phyloP scores from a whole-genome alignment of 2,797 vertebrate species.

The Diplodus sargus region DNA sequence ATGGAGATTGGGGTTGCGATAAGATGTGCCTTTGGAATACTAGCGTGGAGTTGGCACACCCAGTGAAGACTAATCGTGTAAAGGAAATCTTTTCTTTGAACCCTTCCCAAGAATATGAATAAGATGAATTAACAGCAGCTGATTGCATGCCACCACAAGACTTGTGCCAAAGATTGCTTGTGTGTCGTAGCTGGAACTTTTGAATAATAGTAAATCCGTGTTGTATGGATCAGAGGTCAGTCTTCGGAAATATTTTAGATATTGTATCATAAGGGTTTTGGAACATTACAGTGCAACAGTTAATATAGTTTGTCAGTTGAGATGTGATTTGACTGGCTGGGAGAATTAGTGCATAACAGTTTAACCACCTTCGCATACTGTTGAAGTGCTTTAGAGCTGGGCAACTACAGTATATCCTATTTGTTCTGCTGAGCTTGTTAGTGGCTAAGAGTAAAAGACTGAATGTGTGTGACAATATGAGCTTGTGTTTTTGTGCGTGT shows the following conservation, averaged over 20 bases:
- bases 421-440: conserved; percentile 26
- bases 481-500: not conserved
- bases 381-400: conserved; percentile 9
- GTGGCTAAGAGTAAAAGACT: not conserved
- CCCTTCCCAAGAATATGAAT: conserved; percentile 63
- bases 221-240: not conserved
- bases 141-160: conserved; percentile 36
- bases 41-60: conserved; percentile 59
- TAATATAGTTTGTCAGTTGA: not conserved
- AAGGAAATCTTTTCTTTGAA: conserved; percentile 77
- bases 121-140: conserved; percentile 57
- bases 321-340: not conserved
- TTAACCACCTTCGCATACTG: not conserved
- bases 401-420: not conserved
- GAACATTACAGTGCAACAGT: not conserved
- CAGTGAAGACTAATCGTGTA: conserved; percentile 65
- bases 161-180: conserved; percentile 4
- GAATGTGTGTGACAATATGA: conserved; percentile 2
- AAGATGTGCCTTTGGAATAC: conserved; percentile 74
- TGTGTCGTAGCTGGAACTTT: conserved; percentile 11
- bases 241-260: not conserved
- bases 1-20: conserved; percentile 80
- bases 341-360: not conserved
- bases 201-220: not conserved
- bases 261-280: not conserved